phyloP scores from a whole-genome alignment of 2,113 vertebrate species.

The Uria aalge region DNA sequence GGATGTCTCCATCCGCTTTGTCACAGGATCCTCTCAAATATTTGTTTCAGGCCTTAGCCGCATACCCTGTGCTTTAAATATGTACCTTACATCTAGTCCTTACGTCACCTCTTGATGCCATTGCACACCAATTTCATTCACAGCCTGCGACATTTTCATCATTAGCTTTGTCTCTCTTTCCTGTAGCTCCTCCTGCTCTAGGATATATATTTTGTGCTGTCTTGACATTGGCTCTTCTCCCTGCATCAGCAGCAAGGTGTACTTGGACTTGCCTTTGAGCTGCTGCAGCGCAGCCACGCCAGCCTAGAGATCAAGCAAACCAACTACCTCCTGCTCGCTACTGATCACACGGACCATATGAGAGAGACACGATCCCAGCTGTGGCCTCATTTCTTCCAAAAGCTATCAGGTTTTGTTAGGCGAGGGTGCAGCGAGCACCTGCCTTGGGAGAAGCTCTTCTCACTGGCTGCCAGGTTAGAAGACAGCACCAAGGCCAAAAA shows the following conservation, averaged over 20 bases:
- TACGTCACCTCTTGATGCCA: not conserved
- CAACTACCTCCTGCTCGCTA: fast-evolving
- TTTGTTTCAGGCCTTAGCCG: not conserved
- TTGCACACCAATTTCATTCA: not conserved
- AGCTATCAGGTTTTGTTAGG: not conserved
- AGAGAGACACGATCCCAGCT: not conserved
- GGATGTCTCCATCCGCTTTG: not conserved
- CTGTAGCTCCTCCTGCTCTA: not conserved
- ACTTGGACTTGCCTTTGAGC: not conserved
- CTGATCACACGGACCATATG: not conserved
- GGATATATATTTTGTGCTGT: not conserved
- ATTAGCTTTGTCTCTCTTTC: not conserved
- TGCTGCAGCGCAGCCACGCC: fast-evolving
- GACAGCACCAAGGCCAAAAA: not conserved
- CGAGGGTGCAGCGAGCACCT: not conserved
- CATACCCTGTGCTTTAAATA: not conserved
- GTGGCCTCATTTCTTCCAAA: not conserved
- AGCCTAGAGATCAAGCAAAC: not conserved
- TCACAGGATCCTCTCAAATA: not conserved
- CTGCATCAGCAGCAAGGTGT: not conserved
- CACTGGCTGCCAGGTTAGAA: not conserved
- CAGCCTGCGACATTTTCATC: not conserved
- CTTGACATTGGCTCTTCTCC: not conserved
- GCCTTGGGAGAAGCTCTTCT: not conserved
- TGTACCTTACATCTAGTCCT: not conserved